Evolutionary conservation across 2,888 invertebrate species (phyloP), one percentile per base, ranked within the genome.

Genomic region (Acleris sparsana): DNA sequence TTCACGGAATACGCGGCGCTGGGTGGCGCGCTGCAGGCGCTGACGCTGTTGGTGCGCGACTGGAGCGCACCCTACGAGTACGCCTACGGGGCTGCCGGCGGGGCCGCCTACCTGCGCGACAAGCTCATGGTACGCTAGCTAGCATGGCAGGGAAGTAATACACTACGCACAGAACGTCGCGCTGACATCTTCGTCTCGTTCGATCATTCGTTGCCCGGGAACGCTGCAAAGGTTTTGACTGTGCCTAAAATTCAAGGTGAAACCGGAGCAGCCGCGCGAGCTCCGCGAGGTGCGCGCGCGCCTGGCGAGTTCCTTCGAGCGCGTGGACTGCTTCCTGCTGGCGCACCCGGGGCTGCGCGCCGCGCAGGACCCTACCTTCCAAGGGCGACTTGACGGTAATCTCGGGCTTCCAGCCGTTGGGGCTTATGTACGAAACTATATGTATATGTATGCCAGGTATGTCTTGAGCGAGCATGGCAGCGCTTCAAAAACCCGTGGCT

Each of bases 41-140:
- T 97, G 65, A 95, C 96, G 78, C 97, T 97, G 85, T 91, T 97
- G 46, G 95, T 97, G 6, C 92, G 97, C 65, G 98, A 98, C 84
- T 98, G 98, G 98, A 96, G 97, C 84, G 98, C 96, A 82, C 98
- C 98, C 0, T 98, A 98, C 84, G 97, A 98, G 83, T 95, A 95
- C 0, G 92, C 94, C 29, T 99, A 97, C 85, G 99, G 99, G 0
- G 94, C 95, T 5, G 89, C 94, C 0, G 99, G 99, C 16, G 99
- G 99, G 0, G 93, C 95, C 72, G 93, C 94, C 75, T 95, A 99
- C 68, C 88, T 99, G 9, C 94, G 96, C 72, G 94, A 96, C 73
- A 94, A 98, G 69, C 89, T 98, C 20, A 94, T 96, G 87, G 94
- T 96, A 72, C 17, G 61, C 46, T 25, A 25, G 25, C 25, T 25